phyloP scores from a whole-genome alignment of 2,797 vertebrate genomes.

The Novumbra hubbsi region DNA sequence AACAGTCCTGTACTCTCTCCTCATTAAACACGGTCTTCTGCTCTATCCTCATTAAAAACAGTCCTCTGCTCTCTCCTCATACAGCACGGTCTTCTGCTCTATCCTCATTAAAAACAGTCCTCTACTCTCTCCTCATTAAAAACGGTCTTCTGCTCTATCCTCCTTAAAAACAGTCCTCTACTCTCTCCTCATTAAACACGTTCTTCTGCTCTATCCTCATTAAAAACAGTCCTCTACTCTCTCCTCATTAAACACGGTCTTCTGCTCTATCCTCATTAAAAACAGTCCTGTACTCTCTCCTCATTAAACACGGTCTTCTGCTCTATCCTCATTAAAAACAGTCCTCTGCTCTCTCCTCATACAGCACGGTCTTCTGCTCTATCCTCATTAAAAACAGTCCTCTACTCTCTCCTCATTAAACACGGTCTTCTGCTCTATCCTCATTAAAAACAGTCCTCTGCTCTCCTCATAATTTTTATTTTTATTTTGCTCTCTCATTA shows the following conservation, averaged over 20 bases:
- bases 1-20: slow-evolving; percentile 54
- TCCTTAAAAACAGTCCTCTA: slow-evolving; percentile 58
- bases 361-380: no score
- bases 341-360: slow-evolving; percentile 49
- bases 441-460: no score
- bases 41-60: slow-evolving; percentile 62
- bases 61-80: slow-evolving; percentile 50
- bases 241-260: no score
- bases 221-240: slow-evolving; percentile 54
- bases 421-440: no score
- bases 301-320: no score
- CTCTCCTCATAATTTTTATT: no score
- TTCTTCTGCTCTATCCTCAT: no score
- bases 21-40: slow-evolving; percentile 58
- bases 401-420: no score
- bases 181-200: slow-evolving; percentile 59
- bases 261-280: slow-evolving; percentile 65
- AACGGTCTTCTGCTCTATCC: no score
- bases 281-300: slow-evolving; percentile 48
- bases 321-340: slow-evolving; percentile 61
- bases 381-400: slow-evolving; percentile 55
- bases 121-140: no score
- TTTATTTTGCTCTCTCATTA: no score
- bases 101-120: slow-evolving; percentile 55
- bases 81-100: no score